phyloP scores from a whole-genome alignment of 2,888 invertebrate genomes.

The Enchytraeus crypticus region DNA sequence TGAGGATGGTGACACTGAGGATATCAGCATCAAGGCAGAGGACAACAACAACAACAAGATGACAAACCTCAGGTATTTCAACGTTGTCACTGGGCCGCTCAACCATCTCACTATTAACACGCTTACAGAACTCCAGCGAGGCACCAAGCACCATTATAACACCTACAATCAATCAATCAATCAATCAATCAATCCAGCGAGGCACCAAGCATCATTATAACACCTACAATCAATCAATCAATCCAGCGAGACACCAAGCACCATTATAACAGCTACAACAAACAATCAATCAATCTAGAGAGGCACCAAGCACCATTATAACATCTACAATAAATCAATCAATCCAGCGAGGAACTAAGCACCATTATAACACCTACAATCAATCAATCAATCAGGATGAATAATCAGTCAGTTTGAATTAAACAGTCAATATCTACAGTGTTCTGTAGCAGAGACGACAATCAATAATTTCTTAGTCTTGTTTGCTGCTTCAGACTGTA shows the following conservation, averaged over 20 bases:
- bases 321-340: slow-evolving; percentile 56
- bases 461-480: too few species aligned
- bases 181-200: background rate
- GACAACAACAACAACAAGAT: too few species aligned
- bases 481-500: too few species aligned
- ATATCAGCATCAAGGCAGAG: too few species aligned
- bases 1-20: too few species aligned
- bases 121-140: slow-evolving; percentile 88
- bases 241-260: background rate
- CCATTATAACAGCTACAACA: background rate
- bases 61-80: slow-evolving; percentile 24
- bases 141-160: slow-evolving; percentile 93
- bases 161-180: slow-evolving; percentile 38
- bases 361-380: slow-evolving; percentile 75
- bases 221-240: background rate
- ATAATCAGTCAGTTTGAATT: too few species aligned
- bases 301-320: slow-evolving; percentile 91
- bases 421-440: too few species aligned
- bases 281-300: slow-evolving; percentile 77
- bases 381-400: background rate
- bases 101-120: slow-evolving; percentile 84
- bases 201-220: background rate
- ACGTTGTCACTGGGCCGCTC: slow-evolving; percentile 69
- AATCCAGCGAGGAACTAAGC: slow-evolving; percentile 89
- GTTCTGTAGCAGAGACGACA: too few species aligned